A percentile compares a stretch with the other conserved stretches of the same genome.
Evolutionary conservation across 30 jellyfish, hydroid and myxozoan genomes (phyloP).

Genomic region (Aurelia coerulea): DNA sequence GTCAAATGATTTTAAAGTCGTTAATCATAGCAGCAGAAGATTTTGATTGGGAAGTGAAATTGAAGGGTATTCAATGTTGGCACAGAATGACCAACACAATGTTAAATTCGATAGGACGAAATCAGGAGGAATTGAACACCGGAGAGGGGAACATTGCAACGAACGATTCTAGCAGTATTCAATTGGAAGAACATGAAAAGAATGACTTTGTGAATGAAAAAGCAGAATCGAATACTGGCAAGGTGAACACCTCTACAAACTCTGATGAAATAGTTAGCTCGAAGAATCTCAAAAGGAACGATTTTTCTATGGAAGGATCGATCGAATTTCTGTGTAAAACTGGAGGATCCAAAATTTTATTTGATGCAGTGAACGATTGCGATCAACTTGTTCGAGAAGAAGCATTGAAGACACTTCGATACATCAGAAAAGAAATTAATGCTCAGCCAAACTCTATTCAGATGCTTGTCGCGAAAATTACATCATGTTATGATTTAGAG

Average conservation of each 20-base stretch:
- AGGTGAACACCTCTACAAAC: not conserved
- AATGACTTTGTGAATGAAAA: not conserved
- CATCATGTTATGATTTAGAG: slow-evolving; percentile 44
- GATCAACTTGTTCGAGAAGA: slow-evolving; percentile 54
- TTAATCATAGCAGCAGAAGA: slow-evolving; percentile 22
- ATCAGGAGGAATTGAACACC: not conserved
- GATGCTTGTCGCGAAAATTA: not conserved
- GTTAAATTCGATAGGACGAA: not conserved
- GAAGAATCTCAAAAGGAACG: not conserved
- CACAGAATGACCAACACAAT: not conserved
- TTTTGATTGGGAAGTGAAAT: slow-evolving; percentile 73
- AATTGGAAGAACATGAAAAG: not conserved
- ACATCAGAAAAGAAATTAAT: not conserved
- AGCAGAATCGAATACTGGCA: not conserved
- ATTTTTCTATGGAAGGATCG: not conserved
- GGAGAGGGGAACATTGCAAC: not conserved
- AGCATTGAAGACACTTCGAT: slow-evolving; percentile 9
- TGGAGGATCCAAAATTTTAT: slow-evolving; percentile 39
- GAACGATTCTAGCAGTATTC: not conserved
- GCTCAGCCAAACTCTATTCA: not conserved
- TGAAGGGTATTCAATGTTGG: slow-evolving; percentile 65
- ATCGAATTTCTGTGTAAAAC: slow-evolving; percentile 2
- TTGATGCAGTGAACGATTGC: slow-evolving; percentile 48
- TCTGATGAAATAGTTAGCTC: not conserved
- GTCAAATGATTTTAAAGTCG: slow-evolving; percentile 15